Evolutionary conservation across 2,113 vertebrate genomes (phyloP).

Genomic region (Mesembrinibis cayennensis): DNA sequence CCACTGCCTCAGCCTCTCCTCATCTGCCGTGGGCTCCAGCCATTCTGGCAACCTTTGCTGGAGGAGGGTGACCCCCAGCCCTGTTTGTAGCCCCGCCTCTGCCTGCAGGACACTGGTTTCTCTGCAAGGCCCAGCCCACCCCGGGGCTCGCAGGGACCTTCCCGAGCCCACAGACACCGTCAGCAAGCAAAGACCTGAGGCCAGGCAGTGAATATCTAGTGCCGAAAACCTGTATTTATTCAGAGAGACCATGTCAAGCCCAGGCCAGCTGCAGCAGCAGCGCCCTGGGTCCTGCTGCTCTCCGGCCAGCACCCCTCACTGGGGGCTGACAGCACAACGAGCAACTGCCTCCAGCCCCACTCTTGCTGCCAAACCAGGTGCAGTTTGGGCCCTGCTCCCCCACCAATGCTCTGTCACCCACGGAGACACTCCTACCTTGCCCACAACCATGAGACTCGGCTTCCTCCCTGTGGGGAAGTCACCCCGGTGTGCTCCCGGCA

Average conservation of each 20-base stretch:
- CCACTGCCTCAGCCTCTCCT: background rate
- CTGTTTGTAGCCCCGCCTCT: background rate
- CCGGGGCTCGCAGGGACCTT: background rate
- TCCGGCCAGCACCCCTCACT: background rate
- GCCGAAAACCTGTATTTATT: background rate
- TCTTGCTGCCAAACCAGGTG: background rate
- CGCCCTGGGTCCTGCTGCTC: background rate
- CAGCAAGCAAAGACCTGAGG: background rate
- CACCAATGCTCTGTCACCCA: background rate
- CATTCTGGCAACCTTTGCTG: background rate
- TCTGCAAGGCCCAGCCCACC: background rate
- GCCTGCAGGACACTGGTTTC: background rate
- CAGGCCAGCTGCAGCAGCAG: background rate
- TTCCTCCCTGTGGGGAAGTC: rapidly evolving
- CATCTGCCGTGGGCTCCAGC: rapidly evolving
- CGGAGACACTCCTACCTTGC: background rate
- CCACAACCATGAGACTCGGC: rapidly evolving
- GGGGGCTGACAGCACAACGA: background rate
- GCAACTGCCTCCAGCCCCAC: background rate
- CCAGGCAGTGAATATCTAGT: background rate
- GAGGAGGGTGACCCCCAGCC: background rate
- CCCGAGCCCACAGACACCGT: background rate
- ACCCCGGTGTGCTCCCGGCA: background rate
- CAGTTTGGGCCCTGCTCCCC: background rate
- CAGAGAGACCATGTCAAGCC: background rate